Evolutionary conservation across 2,888 invertebrate species (phyloP).

Genomic region (Lasioglossum calceatum): DNA sequence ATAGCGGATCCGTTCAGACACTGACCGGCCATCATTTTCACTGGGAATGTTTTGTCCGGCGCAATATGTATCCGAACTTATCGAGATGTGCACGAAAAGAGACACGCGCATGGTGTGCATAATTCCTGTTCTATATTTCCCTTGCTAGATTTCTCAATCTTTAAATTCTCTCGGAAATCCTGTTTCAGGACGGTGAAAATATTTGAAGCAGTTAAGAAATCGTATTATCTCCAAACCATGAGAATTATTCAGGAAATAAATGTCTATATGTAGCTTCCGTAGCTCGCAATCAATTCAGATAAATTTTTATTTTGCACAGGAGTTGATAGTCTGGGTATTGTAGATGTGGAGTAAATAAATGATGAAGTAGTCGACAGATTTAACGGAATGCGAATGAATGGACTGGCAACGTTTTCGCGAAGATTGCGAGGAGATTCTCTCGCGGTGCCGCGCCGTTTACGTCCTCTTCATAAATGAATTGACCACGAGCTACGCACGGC

Average conservation of each 20-base stretch:
- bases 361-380: neutral
- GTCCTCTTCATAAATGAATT: conserved; percentile 59
- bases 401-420: conserved; percentile 33
- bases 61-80: conserved; percentile 7
- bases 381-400: conserved; percentile 18
- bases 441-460: conserved; percentile 38
- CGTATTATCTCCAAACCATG: no score
- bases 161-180: neutral
- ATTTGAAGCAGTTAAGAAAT: no score
- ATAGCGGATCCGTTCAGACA: conserved; percentile 2
- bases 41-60: conserved; percentile 14
- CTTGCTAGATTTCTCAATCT: neutral
- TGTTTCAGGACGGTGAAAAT: neutral
- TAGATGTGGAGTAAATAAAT: neutral
- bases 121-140: neutral
- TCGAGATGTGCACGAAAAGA: neutral
- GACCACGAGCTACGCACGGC: conserved; percentile 63
- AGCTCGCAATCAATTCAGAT: neutral
- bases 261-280: no score
- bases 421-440: conserved; percentile 46
- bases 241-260: neutral
- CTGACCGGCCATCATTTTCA: conserved; percentile 7
- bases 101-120: conserved; percentile 11
- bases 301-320: neutral
- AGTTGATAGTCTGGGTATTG: neutral